phyloP scores from a whole-genome alignment of 2,113 vertebrate genomes.

The Pteronura brasiliensis region DNA sequence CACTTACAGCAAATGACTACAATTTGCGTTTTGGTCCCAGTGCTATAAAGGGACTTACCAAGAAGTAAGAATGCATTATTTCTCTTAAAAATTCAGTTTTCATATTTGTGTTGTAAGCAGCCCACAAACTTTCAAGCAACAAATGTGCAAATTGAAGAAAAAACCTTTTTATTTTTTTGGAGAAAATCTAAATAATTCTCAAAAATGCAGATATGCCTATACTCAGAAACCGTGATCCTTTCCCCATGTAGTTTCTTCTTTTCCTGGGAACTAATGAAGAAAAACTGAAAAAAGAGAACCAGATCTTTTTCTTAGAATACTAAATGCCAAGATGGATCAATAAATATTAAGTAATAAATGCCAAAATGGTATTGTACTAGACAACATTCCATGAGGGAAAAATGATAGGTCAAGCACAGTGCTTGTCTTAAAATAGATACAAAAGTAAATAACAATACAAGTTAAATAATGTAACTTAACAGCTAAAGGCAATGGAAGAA shows the following conservation, averaged over 20 bases:
- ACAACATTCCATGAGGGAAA: neutral
- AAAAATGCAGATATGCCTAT: neutral
- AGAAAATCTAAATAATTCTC: neutral
- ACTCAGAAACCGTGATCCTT: neutral
- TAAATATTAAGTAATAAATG: neutral
- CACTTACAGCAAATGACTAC: neutral
- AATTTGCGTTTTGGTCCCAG: neutral
- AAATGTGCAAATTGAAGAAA: neutral
- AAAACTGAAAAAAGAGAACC: neutral
- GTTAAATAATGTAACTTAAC: neutral
- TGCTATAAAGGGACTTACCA: neutral
- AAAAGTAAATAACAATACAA: neutral
- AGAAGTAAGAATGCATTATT: neutral
- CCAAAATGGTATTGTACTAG: neutral
- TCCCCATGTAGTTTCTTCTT: neutral
- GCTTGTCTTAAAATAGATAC: neutral
- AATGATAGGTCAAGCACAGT: neutral
- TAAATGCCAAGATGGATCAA: neutral
- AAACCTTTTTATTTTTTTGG: neutral
- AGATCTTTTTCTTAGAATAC: neutral
- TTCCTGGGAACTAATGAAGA: neutral
- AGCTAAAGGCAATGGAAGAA: neutral
- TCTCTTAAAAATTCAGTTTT: slow-evolving; percentile 13
- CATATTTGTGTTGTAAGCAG: neutral
- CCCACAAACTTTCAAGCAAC: neutral